Evolutionary conservation across 2,888 invertebrate genomes (phyloP), one percentile per base, ranked within the genome.

Genomic region (Dryomyza anilis): DNA sequence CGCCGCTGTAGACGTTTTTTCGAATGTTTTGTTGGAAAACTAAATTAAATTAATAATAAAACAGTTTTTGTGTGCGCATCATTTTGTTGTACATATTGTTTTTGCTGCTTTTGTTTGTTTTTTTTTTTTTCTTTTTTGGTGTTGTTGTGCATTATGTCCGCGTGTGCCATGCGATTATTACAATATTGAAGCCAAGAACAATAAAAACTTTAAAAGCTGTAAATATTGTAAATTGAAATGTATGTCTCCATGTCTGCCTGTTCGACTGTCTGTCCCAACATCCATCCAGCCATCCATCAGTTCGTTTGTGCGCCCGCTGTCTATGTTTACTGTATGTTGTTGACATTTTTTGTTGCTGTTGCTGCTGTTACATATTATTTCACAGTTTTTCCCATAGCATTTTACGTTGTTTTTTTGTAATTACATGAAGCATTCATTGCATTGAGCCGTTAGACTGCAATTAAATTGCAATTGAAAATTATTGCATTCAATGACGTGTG

Each of bases 191-290:
- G n/a, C n/a, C n/a, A n/a, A 43, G n/a, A 43, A 43, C n/a, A 43
- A 16, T 8, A 16, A 43, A 43, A 16, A 25, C 25, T 50, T 21
- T 50, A 50, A n/a, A n/a, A n/a, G n/a, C n/a, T n/a, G n/a, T 50
- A 27, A 50, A 50, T n/a, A 55, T 19, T 12, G 55, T 55, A 33
- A 55, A 55, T 55, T 55, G 55, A 55, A 55, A 55, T 55, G 55
- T 55, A 21, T 39, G 36, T 55, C 55, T 21, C 21, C 39, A 39
- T n/a, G n/a, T n/a, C n/a, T n/a, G n/a, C n/a, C n/a, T n/a, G n/a
- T n/a, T n/a, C n/a, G n/a, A 3, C 12, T 12, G 3, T 3, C 39
- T n/a, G 39, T 39, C 33, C 12, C 33, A 53, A 29, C 33, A 25
- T 53, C 25, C 21, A 21, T 53, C 55, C 25, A 10, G 23, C 25